A percentile compares a stretch with the other conserved stretches of the same genome.
Conservation (phyloP, 92 coral and sea anemone genomes). For the Siderastrea siderea region DNA sequence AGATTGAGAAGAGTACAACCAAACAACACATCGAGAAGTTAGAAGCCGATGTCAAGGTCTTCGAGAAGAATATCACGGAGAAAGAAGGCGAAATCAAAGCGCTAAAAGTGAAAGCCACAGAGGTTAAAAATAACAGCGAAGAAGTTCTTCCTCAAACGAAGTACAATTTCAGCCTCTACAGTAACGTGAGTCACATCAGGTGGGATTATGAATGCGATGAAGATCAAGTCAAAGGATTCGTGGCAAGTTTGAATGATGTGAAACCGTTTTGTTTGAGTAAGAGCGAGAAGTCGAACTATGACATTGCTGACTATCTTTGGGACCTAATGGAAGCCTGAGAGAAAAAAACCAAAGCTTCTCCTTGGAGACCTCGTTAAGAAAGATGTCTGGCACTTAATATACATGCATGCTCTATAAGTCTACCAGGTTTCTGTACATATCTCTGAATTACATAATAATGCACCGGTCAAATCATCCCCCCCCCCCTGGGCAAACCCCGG, state of each 20-base stretch:
- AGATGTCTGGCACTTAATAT: no score
- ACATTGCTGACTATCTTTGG: conserved; percentile 90
- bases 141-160: conserved; percentile 93
- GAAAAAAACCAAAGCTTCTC: not conserved
- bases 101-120: conserved; percentile 59
- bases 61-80: conserved; percentile 68
- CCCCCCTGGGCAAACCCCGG: no score
- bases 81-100: conserved; percentile 62
- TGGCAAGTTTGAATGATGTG: conserved; percentile 88
- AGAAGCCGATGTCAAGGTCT: conserved; percentile 68
- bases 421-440: no score
- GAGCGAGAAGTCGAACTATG: conserved; percentile 81
- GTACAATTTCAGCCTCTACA: conserved; percentile 92
- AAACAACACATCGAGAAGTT: conserved; percentile 75
- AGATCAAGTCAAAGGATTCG: conserved; percentile 89
- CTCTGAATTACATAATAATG: no score
- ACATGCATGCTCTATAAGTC: no score
- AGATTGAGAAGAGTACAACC: conserved; percentile 61
- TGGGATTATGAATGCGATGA: conserved; percentile 95
- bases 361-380: no score
- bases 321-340: conserved; percentile 80
- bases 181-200: conserved; percentile 91
- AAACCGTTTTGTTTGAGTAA: conserved; percentile 87
- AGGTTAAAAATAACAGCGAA: conserved; percentile 55
- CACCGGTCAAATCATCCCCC: no score